These are phyloP conservation scores for Dreissena polymorpha DNA, from an alignment of 1,140 invertebrate species.

Conservation along the genomic window DNA sequence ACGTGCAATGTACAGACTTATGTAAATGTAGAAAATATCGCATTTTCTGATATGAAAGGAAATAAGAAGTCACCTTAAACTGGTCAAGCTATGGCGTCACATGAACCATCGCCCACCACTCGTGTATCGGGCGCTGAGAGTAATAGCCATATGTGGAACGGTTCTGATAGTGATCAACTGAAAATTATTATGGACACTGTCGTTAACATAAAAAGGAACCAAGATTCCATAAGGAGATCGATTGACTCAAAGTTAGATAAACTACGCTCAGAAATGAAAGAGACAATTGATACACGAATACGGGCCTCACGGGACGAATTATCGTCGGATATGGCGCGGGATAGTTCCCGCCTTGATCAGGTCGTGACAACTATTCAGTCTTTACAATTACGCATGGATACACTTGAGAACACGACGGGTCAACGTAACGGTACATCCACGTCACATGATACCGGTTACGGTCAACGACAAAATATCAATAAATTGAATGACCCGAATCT, in stretches of 20 bases:
- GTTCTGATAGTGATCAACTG: constrained; percentile 21
- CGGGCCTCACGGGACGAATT: constrained; percentile 23
- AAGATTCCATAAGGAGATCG: background rate
- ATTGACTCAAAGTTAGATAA: constrained; percentile 28
- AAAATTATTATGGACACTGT: constrained; percentile 30
- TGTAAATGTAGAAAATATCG: no score
- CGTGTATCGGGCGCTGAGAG: background rate
- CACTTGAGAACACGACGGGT: background rate
- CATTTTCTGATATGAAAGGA: constrained; percentile 12
- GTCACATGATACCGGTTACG: constrained; percentile 4
- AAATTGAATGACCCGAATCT: constrained; percentile 10
- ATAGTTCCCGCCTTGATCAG: constrained; percentile 20
- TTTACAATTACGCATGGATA: constrained; percentile 7
- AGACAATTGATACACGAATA: constrained; percentile 23
- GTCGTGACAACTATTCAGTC: constrained; percentile 46
- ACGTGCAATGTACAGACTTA: background rate
- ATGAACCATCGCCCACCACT: background rate
- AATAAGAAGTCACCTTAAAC: background rate
- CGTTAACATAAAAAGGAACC: constrained; percentile 17
- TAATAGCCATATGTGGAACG: background rate
- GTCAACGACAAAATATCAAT: constrained; percentile 13
- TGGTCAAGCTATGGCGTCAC: constrained; percentile 1
- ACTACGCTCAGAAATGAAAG: constrained; percentile 7
- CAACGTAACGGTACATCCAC: constrained; percentile 19
- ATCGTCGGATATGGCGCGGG: constrained; percentile 10